These are phyloP conservation scores for Bhutanitis thaidina DNA, from an alignment of 2,888 invertebrate species.

Conservation along the genomic window DNA sequence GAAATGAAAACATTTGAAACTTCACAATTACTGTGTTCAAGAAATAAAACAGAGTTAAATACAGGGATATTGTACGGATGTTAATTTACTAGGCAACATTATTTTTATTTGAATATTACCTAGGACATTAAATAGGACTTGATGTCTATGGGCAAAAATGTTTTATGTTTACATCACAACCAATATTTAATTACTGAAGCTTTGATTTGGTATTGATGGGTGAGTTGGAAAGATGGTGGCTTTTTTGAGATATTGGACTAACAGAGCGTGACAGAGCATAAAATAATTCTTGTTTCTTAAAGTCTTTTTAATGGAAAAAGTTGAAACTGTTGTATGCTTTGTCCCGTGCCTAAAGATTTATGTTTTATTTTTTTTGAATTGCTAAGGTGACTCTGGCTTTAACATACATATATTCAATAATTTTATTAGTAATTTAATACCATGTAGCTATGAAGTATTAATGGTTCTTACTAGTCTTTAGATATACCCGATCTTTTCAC, in stretches of 20 bases:
- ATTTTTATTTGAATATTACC: constrained; percentile 36
- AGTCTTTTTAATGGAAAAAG: neutral
- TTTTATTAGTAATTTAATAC: constrained; percentile 31
- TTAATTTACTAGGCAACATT: constrained; percentile 54
- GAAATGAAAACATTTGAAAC: constrained; percentile 48
- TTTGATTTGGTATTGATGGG: constrained; percentile 75
- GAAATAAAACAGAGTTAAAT: constrained; percentile 75
- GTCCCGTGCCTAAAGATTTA: neutral
- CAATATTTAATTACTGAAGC: constrained; percentile 54
- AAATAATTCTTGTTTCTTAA: neutral
- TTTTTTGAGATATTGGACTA: constrained; percentile 49
- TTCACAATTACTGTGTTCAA: constrained; percentile 66
- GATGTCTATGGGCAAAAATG: constrained; percentile 28
- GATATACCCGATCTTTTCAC: constrained; percentile 52
- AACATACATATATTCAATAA: constrained; percentile 31
- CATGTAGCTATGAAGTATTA: constrained; percentile 27
- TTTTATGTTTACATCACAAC: constrained; percentile 42
- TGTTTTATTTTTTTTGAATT: constrained; percentile 29
- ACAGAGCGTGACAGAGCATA: neutral
- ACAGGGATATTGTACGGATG: constrained; percentile 77
- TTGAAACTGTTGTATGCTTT: constrained; percentile 1
- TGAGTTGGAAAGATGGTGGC: constrained; percentile 43
- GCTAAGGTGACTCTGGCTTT: constrained; percentile 52
- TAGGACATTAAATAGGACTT: neutral
- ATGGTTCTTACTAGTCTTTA: constrained; percentile 50